Base-by-base conservation (phyloP, 2,888 invertebrate genomes). In the Drosophila multiciliata region DNA sequence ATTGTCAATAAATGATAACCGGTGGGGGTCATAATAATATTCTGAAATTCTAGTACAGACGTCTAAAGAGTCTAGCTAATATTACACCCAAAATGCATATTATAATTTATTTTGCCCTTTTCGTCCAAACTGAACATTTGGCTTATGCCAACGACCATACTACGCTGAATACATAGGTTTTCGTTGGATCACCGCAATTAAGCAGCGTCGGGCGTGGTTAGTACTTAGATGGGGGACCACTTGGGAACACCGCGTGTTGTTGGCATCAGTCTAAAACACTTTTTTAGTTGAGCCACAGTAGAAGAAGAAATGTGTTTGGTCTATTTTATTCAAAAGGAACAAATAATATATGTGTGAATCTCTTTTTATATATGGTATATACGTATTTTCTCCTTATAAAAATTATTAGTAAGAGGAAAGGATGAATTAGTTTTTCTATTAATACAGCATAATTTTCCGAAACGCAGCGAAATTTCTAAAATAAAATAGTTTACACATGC, bases 1-100 rank as follows among this genome's bases (percentile, higher is more conserved):
- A 26, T 4, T 73, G 62, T 66, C 74, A 67, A 73, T 82, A 69
- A 70, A 61, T 52, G 55, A 29, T 64, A 50, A 23, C 17, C 23
- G 20, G 15, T 9, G 26, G 26, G 49, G 17, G 4, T 23, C 23
- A 45, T n/a, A 36, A 26, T 72, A 73, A 36, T 20, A 36, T 20
- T 20, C 38, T 35, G n/a, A 40, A 17, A 40, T 35, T 12, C 11
- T 15, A 15, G 20, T 53, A 33, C 57, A 71, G 64, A 53, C 58
- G 64, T 42, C 29, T 36, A 15, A 55, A 38, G 45, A 8, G 15
- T n/a, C 32, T 26, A 11, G 15, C 29, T 53, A 7, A 12, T 35
- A 20, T 26, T 59, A 35, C 35, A 59, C 4, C 42, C 20, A 11
- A 12, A 15, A 8, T 17, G 36, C 26, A 29, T 23, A n/a, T 54